Evolutionary conservation across 2,797 vertebrate genomes (phyloP).

Genomic region (Artibeus jamaicensis): DNA sequence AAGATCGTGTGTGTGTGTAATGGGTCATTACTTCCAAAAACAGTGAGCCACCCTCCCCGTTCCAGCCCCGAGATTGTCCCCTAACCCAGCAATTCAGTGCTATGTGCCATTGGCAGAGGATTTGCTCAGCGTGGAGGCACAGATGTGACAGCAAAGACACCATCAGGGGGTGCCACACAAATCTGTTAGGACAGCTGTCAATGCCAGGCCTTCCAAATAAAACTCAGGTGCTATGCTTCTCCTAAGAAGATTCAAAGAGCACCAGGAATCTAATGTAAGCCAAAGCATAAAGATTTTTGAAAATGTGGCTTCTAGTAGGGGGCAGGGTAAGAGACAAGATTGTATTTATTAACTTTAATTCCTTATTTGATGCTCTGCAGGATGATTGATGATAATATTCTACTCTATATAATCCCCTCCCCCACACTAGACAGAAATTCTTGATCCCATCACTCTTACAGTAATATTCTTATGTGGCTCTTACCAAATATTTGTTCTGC

Average conservation of each 20-base stretch:
- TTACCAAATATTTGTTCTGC: not conserved
- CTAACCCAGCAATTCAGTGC: not conserved
- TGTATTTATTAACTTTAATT: not conserved
- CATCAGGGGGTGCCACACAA: not conserved
- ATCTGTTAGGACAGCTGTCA: not conserved
- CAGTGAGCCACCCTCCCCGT: not conserved
- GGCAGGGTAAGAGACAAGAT: not conserved
- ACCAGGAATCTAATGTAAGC: not conserved
- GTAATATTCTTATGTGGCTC: not conserved
- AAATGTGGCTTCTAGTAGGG: not conserved
- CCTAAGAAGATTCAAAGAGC: not conserved
- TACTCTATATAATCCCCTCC: not conserved
- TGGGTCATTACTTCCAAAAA: not conserved
- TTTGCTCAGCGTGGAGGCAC: not conserved
- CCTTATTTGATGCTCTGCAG: not conserved
- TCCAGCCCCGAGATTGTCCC: not conserved
- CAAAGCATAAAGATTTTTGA: not conserved
- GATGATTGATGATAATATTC: not conserved
- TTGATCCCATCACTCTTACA: not conserved
- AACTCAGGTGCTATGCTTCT: not conserved
- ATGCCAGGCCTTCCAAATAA: not conserved
- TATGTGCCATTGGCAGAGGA: not conserved
- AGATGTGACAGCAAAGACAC: not conserved
- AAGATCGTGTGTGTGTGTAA: not conserved
- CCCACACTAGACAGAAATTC: not conserved